These are phyloP conservation scores for Ommatoiulus sabulosus DNA, from an alignment of 2,888 invertebrate species.

Conservation along the genomic window DNA sequence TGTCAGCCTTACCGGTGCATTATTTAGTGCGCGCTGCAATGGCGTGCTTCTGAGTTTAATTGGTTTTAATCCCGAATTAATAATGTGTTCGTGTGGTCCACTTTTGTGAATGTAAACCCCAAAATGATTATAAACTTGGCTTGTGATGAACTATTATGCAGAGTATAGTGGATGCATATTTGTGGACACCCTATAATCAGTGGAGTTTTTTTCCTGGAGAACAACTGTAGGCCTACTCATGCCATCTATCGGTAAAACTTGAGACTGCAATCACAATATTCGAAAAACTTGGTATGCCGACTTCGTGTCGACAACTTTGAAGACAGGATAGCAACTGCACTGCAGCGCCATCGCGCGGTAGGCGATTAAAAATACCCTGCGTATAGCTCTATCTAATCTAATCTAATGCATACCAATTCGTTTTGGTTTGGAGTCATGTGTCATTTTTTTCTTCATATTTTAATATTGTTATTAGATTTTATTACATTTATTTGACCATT, in stretches of 20 bases:
- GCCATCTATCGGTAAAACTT: neutral
- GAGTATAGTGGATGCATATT: neutral
- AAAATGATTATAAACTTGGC: neutral
- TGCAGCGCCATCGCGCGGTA: no score
- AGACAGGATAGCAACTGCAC: no score
- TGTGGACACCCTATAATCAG: neutral
- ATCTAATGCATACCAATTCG: no score
- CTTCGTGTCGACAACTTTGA: no score
- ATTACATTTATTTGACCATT: no score
- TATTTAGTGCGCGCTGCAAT: neutral
- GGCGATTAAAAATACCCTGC: no score
- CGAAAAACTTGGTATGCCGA: no score
- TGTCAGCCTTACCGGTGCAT: neutral
- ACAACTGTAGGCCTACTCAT: neutral
- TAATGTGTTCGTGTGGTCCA: neutral
- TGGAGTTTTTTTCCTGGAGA: neutral
- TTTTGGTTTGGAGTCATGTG: no score
- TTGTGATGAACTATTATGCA: neutral
- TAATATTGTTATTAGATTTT: no score
- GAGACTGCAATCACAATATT: no score
- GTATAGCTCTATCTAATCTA: no score
- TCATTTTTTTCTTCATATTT: no score
- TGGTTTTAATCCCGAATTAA: conserved; percentile 12
- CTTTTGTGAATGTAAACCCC: neutral
- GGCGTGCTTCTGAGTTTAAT: neutral